Conservation (phyloP, 1,140 invertebrate species). For the Asobara japonica region DNA sequence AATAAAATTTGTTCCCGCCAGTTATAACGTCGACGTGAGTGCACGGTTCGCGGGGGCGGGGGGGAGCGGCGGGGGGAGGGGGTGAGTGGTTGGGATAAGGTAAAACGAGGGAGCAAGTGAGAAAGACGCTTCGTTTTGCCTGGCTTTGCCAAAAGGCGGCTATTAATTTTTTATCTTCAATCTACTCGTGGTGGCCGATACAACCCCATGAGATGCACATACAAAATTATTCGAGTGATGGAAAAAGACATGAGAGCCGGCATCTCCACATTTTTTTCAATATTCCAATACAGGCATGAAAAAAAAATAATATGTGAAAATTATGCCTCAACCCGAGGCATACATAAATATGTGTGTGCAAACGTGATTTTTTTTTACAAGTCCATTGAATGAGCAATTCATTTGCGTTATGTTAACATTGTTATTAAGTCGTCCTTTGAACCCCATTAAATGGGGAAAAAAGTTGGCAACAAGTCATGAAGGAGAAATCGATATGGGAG, state of each 20-base stretch:
- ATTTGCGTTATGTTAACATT: conserved; percentile 18
- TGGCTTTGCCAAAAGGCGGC: conserved; percentile 60
- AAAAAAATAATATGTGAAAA: conserved; percentile 9
- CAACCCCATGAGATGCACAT: not conserved
- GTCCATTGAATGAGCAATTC: conserved; percentile 11
- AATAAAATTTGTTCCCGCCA: conserved; percentile 67
- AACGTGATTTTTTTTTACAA: not conserved
- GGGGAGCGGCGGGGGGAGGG: not conserved
- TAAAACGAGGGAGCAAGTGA: conserved; percentile 20
- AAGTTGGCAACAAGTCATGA: too few species aligned
- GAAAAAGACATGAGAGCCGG: conserved; percentile 45
- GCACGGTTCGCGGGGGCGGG: not conserved
- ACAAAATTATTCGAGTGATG: not conserved
- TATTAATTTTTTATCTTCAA: conserved; percentile 66
- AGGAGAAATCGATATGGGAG: conserved; percentile 27
- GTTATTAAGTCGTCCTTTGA: conserved; percentile 27
- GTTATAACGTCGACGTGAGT: conserved; percentile 47
- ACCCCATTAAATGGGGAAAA: not conserved
- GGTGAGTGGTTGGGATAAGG: too few species aligned
- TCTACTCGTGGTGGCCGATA: not conserved
- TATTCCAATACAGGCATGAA: not conserved
- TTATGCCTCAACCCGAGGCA: not conserved
- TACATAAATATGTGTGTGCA: not conserved
- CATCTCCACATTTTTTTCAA: not conserved
- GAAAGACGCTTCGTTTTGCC: conserved; percentile 4